Conservation (phyloP, 2,888 invertebrate species). For the Chymomyza caudatula region DNA sequence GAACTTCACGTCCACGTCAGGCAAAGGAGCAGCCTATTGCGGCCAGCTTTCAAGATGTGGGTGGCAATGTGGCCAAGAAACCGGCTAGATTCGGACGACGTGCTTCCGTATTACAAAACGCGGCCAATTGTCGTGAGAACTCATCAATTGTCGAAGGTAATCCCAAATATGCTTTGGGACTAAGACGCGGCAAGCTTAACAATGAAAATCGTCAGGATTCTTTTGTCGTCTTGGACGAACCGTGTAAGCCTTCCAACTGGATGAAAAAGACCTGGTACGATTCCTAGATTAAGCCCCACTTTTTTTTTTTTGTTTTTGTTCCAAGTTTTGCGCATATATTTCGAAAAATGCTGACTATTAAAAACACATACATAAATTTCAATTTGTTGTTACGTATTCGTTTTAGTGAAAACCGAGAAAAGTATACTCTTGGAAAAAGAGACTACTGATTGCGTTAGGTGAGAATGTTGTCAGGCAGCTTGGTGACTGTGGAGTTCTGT, state of each 20-base stretch:
- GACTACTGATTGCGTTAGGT: too few relatives aligned
- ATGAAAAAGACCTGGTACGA: slow-evolving; percentile 78
- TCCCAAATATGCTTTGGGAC: slow-evolving; percentile 69
- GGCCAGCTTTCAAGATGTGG: slow-evolving; percentile 66
- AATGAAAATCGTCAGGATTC: slow-evolving; percentile 62
- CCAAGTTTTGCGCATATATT: background rate
- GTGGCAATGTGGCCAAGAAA: slow-evolving; percentile 49
- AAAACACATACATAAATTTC: too few relatives aligned
- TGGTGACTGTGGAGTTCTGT: too few relatives aligned
- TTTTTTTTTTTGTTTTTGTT: background rate
- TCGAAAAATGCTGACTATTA: too few relatives aligned
- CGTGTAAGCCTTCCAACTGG: slow-evolving; percentile 75
- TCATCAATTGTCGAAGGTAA: slow-evolving; percentile 74
- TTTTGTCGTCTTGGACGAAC: slow-evolving; percentile 77
- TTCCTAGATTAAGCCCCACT: slow-evolving; percentile 54
- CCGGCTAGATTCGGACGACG: slow-evolving; percentile 75
- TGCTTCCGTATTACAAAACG: slow-evolving; percentile 69
- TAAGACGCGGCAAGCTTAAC: slow-evolving; percentile 52
- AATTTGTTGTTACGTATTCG: too few relatives aligned
- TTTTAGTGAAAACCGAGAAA: too few relatives aligned
- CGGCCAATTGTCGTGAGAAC: slow-evolving; percentile 68
- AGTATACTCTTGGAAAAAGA: too few relatives aligned
- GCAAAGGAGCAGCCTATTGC: slow-evolving; percentile 42
- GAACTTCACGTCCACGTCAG: slow-evolving; percentile 57
- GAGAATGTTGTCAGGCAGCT: too few relatives aligned